Base-by-base conservation (phyloP, 2,113 vertebrate genomes). In the Seriola quinqueradiata region DNA sequence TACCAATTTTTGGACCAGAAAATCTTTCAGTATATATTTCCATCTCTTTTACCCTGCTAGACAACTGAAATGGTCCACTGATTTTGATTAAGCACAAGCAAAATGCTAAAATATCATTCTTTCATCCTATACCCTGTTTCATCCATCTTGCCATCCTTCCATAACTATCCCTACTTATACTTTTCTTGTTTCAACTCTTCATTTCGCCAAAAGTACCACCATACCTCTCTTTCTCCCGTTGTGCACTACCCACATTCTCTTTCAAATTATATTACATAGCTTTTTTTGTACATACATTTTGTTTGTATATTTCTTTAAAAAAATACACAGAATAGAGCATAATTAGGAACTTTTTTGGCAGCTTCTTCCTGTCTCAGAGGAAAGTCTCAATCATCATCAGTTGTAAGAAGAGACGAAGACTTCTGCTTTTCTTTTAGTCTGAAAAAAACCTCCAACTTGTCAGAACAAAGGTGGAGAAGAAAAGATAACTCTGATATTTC, bases 331-430 rank as follows among this genome's bases (percentile, higher is more conserved):
- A 93, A 92, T 83, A 91, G 89, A 95, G 90, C 86, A 92, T 92
- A 92, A 76, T 89, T 91, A 85, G 86, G 80, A 93, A 82, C 77
- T 77, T 87, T 94, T 95, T 94, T 95, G 95, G 95, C 92, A 94
- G 90, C 86, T 91, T 91, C 87, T 92, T 93, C 82, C 87, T 90
- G 82, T 85, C 76, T 82, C 84, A 74, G 78, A 90, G 87, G 71
- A 85, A 87, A 84, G 88, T 93, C 87, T 79, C 60, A 36, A 87
- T 84, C 81, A 66, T 71, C 67, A 54, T 54, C 75, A 72, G 71
- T 8, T 83, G 68, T 72, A 87, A 82, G 57, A 66, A 88, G 72
- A 89, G 57, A 81, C 5, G 52, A 80, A 83, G 84, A 87, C 68
- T 76, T 81, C 70, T 76, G 70, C 79, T 82, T 77, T 55, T 81